These are phyloP conservation scores for Pogoniulus pusillus DNA, from an alignment of 2,797 vertebrate species.

Conservation along the genomic window DNA sequence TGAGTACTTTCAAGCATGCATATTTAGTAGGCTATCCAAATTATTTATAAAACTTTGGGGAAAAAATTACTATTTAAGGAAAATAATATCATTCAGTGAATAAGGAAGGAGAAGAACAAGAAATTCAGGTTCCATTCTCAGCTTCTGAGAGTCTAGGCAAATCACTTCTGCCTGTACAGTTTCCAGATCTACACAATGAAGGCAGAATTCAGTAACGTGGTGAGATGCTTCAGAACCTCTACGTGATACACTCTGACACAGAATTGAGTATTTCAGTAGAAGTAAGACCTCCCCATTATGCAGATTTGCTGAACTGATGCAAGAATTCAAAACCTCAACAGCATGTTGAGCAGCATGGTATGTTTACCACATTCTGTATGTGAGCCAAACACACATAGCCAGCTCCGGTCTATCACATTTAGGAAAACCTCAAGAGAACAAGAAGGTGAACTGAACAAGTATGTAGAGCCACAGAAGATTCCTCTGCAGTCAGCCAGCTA, in stretches of 20 bases:
- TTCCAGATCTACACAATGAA: background rate
- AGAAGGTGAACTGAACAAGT: background rate
- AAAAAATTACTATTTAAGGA: conserved; percentile 56
- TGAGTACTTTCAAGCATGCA: conserved; percentile 58
- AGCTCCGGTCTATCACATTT: background rate
- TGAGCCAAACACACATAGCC: background rate
- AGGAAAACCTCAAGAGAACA: background rate
- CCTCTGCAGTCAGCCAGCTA: background rate
- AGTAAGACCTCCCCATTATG: background rate
- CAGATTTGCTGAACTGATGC: background rate
- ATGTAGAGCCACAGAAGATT: background rate
- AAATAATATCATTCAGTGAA: conserved; percentile 32
- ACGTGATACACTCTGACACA: background rate
- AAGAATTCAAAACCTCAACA: background rate
- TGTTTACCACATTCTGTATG: background rate
- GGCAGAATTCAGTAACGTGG: background rate
- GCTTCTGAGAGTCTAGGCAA: background rate
- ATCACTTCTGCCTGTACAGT: background rate
- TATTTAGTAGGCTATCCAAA: conserved; percentile 67
- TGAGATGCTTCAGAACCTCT: background rate
- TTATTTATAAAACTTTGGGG: conserved; percentile 66
- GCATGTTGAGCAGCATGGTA: background rate
- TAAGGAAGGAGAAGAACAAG: background rate
- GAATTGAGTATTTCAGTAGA: background rate
- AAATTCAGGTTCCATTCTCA: conserved; percentile 25